Evolutionary conservation across 2,888 invertebrate species (phyloP), one percentile per base, ranked within the genome.

Genomic region (Acleris laterana): DNA sequence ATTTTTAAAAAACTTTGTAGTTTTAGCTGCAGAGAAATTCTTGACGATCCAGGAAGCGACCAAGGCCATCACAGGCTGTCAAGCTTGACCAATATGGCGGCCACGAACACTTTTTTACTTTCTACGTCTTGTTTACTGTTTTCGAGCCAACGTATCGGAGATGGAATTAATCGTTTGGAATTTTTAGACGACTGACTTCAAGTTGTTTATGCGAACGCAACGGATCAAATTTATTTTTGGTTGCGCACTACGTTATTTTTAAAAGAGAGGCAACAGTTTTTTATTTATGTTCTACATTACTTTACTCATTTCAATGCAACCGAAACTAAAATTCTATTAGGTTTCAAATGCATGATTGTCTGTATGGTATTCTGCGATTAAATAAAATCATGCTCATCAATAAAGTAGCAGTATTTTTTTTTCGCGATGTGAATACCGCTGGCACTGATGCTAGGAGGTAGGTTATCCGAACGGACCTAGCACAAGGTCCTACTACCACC

Each of bases 81-180:
- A 74, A 76, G 77, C 76, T 68, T 74, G 74, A 76, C 75, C 75
- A 78, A 81, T 71, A 78, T 77, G 78, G 78, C 76, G 73, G 75
- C 69, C 66, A 66, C 65, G 68, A 69, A 63, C 69, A 68, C 69
- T 62, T 62, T 71, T 76, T 74, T 76, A 78, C 78, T 81, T 79
- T 79, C 79, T 78, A 77, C 71, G 62, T 68, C 56, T 53, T 61
- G 65, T 68, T 64, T 64, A 64, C 64, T 19, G 59, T 64, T 55
- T 32, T 42, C 49, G 55, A 50, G 65, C 65, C 65, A 57, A 65
- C 48, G 38, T 59, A 53, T 60, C 60, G 25, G 49, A 64, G 59
- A 59, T 32, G 38, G 56, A 50, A 60, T 60, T 56, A 61, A 61
- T 65, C 55, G 60, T 42, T 55, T 55, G 65, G 60, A 56, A 65